These are phyloP conservation scores for Hiodon alosoides DNA, from an alignment of 2,113 vertebrate genomes.

Conservation along the genomic window DNA sequence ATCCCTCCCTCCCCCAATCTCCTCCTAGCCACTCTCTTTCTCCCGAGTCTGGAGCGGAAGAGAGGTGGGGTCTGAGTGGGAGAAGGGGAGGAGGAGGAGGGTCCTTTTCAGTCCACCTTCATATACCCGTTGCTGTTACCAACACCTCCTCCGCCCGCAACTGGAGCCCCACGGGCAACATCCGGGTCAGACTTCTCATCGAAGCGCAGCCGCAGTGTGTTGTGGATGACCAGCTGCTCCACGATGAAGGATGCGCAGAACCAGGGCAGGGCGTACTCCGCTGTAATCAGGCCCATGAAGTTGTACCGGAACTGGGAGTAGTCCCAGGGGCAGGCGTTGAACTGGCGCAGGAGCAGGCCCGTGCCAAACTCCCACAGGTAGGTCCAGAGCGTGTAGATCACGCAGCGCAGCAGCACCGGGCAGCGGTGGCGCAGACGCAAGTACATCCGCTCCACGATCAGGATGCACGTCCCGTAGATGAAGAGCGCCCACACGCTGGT, in stretches of 20 bases:
- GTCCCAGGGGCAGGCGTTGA: conserved; percentile 96
- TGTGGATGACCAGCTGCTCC: conserved; percentile 90
- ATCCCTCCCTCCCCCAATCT: neutral
- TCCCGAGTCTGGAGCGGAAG: neutral
- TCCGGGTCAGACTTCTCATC: conserved; percentile 72
- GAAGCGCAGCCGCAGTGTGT: conserved; percentile 85
- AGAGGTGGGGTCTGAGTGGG: neutral
- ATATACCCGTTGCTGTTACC: conserved; percentile 76
- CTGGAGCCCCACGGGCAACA: conserved; percentile 31
- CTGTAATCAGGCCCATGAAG: conserved; percentile 95
- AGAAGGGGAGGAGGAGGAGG: conserved; percentile 9
- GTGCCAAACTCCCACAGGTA: conserved; percentile 96
- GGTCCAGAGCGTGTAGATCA: conserved; percentile 95
- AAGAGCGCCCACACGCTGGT: conserved; percentile 97
- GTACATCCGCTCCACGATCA: conserved; percentile 94
- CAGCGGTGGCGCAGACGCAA: conserved; percentile 76
- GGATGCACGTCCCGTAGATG: conserved; percentile 97
- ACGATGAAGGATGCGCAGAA: conserved; percentile 91
- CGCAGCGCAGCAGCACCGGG: conserved; percentile 80
- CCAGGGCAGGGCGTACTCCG: conserved; percentile 95
- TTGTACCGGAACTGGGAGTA: conserved; percentile 95
- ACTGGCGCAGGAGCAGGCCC: conserved; percentile 86
- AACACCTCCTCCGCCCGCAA: conserved; percentile 5
- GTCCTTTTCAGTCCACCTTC: conserved; percentile 74
- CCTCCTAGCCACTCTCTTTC: conserved; percentile 9